Evolutionary conservation across 2,888 invertebrate genomes (phyloP), one percentile per base, ranked within the genome.

Genomic region (Troides helena): DNA sequence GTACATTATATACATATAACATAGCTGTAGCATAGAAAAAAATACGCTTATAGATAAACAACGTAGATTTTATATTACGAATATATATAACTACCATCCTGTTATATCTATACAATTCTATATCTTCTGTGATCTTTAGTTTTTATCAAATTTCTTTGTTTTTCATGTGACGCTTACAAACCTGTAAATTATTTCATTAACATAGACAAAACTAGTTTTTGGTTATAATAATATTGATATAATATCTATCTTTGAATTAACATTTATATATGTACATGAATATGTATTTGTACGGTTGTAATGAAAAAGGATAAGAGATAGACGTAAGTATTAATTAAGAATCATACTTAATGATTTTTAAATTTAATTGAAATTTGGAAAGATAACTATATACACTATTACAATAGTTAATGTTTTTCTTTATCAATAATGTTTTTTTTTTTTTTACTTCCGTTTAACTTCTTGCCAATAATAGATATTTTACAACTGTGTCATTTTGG

Each of bases 21-120:
- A 62, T 25, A 65, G 59, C 23, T 12, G 18, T 70, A 67, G 62
- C 39, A 77, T 81, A 80, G 76, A 81, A 80, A 79, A 74, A 58
- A 84, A 82, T 85, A 87, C 85, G 85, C 86, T 86, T 86, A 86
- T 74, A 68, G 61, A 80, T 76, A 77, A 78, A 61, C 78, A 62
- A 75, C 65, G 72, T 73, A 72, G 75, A 74, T 65, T 39, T 36
- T 14, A 50, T 46, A 50, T 50, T 43, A 62, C 23, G 10, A 39
- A 43, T 46, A 46, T 58, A 58, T 12, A 0, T 23, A 23, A 23
- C n/a, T 23, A 23, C 23, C 21, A 58, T 58, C 23, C n/a, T 4
- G 53, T 1, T n/a, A 53, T n/a, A 53, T 53, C 12, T 3, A 53
- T 53, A n/a, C 18, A 7, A 12, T 6, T n/a, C 18, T 50, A 53